Base-by-base conservation (phyloP, 2,113 vertebrate species). In the Scatophagus argus region DNA sequence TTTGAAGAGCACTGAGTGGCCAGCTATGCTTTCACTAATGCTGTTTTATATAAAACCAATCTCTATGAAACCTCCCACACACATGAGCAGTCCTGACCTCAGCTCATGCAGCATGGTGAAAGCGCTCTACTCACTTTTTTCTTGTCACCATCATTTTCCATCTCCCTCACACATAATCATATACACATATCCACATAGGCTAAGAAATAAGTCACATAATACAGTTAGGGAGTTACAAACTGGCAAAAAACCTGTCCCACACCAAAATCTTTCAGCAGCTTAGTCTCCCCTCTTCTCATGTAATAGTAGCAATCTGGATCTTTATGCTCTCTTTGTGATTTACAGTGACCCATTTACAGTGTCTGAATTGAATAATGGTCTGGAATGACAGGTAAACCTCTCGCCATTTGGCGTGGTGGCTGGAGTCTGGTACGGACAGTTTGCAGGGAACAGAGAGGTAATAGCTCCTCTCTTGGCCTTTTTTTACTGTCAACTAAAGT, bases 1-100 rank as follows among this genome's bases (percentile, higher is more conserved):
- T 86, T 74, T 94, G 89, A 91, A 94, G 94, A 81, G 92, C 93
- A 92, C 93, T 95, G 89, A 80, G 85, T 79, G 71, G 80, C 88
- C 72, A 74, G 79, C 85, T 75, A 74, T 86, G 91, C 91, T 93
- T 91, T 92, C 86, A 93, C 89, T 92, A 83, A 80, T 84, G 85
- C 86, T 77, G 88, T 88, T 89, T 91, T 90, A 84, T 92, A 90
- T 91, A 91, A 91, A 93, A 88, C 79, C 73, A 85, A 84, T 92
- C 80, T 88, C 64, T 85, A 82, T 93, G 91, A 93, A 93, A 34
- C 90, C 87, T 87, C 92, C 90, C 90, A 91, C 86, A 86, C 83
- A 83, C 47, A 52, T 46, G 43, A 81, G 68, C 74, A 78, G 76
- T 38, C 39, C 72, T 92, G 85, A 91, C 88, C 88, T 87, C 78